Percentiles rank a stretch among this genome's conserved stretches.
Conservation (phyloP, 2,797 vertebrate species). For the Phaenicophaeus curvirostris region DNA sequence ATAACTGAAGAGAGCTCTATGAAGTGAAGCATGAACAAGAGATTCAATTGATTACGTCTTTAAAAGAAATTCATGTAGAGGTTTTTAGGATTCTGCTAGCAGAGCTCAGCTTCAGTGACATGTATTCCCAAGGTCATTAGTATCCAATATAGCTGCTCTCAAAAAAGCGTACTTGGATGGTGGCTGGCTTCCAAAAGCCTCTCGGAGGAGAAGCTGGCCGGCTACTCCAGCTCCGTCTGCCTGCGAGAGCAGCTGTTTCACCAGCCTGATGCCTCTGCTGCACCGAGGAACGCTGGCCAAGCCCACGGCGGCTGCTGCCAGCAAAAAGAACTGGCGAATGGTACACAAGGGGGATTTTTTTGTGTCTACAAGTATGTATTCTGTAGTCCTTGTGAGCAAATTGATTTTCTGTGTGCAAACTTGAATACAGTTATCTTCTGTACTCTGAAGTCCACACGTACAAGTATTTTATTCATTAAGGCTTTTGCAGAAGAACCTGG, state of each 20-base stretch:
- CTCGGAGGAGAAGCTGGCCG: not conserved
- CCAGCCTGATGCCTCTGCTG: not conserved
- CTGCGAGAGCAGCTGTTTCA: not conserved
- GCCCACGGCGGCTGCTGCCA: not conserved
- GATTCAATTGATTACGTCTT: not conserved
- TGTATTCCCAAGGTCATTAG: not conserved
- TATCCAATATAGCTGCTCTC: not conserved
- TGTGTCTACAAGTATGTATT: not conserved
- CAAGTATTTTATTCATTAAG: not conserved
- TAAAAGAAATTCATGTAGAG: not conserved
- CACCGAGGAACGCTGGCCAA: not conserved
- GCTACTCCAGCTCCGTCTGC: not conserved
- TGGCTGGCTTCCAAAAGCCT: not conserved
- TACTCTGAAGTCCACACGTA: accelerated
- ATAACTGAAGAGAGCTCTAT: not conserved
- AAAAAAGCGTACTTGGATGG: accelerated
- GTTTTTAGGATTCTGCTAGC: not conserved
- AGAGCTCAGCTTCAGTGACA: accelerated
- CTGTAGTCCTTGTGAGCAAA: not conserved
- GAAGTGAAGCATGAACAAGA: not conserved
- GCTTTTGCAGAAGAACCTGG: not conserved
- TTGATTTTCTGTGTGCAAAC: not conserved
- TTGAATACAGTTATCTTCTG: not conserved
- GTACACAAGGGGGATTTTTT: not conserved
- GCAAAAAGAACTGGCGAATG: not conserved